These are phyloP conservation scores for Caprella mutica DNA, from an alignment of 2,888 invertebrate genomes.

Conservation along the genomic window DNA sequence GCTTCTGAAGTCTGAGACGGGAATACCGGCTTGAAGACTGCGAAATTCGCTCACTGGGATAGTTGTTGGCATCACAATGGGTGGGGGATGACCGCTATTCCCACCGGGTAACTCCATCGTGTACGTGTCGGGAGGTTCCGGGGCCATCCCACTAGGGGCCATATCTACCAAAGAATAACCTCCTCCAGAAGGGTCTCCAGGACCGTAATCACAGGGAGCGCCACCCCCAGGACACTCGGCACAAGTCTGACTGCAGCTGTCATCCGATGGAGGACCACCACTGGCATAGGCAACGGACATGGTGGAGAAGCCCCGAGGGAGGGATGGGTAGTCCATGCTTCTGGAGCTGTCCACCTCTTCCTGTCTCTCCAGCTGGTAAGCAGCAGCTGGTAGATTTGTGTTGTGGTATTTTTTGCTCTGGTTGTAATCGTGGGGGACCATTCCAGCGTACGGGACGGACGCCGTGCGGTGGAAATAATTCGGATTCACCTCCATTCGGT, in stretches of 20 bases:
- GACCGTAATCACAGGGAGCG: conserved; percentile 23
- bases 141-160: conserved; percentile 4
- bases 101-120: conserved; percentile 1
- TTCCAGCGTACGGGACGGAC: conserved; percentile 1
- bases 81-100: conserved; percentile 6
- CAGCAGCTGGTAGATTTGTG: background rate
- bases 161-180: conserved; percentile 7
- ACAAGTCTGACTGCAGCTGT: conserved; percentile 17
- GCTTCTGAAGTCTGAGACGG: background rate
- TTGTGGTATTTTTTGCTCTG: conserved; percentile 2
- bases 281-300: conserved; percentile 5
- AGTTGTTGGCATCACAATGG: conserved; percentile 4
- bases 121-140: background rate
- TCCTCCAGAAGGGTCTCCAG: background rate
- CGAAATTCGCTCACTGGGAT: conserved; percentile 8
- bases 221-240: conserved; percentile 26
- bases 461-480: conserved; percentile 4
- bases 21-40: background rate
- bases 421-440: conserved; percentile 5
- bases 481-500: conserved; percentile 5
- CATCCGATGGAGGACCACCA: conserved; percentile 3
- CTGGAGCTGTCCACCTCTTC: conserved; percentile 3
- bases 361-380: conserved; percentile 3
- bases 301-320: background rate
- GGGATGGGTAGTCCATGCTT: conserved; percentile 3